Conservation (phyloP, 2,797 vertebrate genomes). For the Neopelma chrysocephalum region DNA sequence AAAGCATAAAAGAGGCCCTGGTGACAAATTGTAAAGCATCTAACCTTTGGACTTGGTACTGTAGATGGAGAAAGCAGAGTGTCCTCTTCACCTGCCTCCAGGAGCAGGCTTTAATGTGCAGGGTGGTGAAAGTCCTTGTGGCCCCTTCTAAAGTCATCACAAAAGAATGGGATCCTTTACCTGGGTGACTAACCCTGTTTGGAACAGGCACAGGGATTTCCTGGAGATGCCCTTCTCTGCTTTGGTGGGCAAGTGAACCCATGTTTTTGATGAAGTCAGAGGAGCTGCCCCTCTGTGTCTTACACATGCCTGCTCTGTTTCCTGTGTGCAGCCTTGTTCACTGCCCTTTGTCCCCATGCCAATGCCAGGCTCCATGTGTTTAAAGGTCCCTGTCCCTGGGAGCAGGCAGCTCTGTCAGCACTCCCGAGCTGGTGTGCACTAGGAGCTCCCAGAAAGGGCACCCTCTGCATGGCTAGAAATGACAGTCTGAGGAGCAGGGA, state of each 20-base stretch:
- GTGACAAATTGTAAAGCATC: background rate
- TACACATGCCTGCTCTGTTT: fast-evolving
- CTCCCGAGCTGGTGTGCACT: fast-evolving
- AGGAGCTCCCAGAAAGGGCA: background rate
- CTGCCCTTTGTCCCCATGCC: background rate
- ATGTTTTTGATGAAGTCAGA: background rate
- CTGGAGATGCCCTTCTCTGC: background rate
- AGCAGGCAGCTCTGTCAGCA: background rate
- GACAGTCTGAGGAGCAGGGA: background rate
- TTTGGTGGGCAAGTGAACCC: background rate
- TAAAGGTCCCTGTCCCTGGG: fast-evolving
- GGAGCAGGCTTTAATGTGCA: fast-evolving
- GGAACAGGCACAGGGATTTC: background rate
- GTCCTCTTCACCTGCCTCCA: background rate
- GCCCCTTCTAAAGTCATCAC: background rate
- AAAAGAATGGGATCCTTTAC: background rate
- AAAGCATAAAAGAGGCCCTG: background rate
- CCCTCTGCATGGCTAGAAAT: background rate
- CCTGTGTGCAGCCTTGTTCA: background rate
- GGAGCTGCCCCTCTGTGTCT: background rate
- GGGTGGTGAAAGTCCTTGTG: background rate
- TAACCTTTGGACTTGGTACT: background rate
- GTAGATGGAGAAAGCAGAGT: background rate
- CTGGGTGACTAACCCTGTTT: background rate
- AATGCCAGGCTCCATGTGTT: background rate